Evolutionary conservation across 2,888 invertebrate genomes (phyloP), one percentile per base, ranked within the genome.

Genomic region (Hirtodrosophila trivittata): DNA sequence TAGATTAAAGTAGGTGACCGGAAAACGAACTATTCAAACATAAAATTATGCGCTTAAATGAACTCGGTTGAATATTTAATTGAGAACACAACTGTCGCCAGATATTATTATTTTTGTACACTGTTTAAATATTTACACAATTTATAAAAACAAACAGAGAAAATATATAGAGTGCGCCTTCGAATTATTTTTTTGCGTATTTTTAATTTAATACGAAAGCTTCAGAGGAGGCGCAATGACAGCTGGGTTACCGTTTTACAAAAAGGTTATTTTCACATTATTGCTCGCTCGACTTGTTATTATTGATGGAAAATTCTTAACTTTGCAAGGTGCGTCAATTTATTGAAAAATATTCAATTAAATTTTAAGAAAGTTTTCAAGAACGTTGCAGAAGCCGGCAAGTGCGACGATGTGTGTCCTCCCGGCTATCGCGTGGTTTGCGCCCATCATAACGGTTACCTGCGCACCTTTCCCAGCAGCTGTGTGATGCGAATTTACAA

Each of bases 331-430:
- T 84, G 28, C 32, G 54, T 55, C 25, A 46, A 16, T 35, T 14
- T 4, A 1, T 9, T 6, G 1, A 12, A 26, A 35, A 28, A 14
- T 12, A 32, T 18, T 38, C 9, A n/a, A 18, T 46, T 4, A 47
- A 2, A 16, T 33, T n/a, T 13, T 3, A 1, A 4, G 1, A 6
- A 8, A 6, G 32, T 41, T 33, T n/a, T 13, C 1, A 1, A 4
- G 1, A 6, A 8, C 7, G 32, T 41, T 21, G 1, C 37, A 80
- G 83, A 13, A 25, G 14, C 60, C 3, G 73, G 66, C 1, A 82
- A 85, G 56, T 82, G 81, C 16, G 67, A 73, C n/a, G 81, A 82
- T 64, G 80, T 86, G 4, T 82, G 81, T 13, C 81, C 81, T 3
- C 55, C 21, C 5, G 38, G 41, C 3, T 82, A 86, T 51, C 62